A percentile compares a stretch with the other conserved stretches of the same genome.
phyloP scores from a whole-genome alignment of 2,797 vertebrate genomes.

The Leptatherina wallacei region DNA sequence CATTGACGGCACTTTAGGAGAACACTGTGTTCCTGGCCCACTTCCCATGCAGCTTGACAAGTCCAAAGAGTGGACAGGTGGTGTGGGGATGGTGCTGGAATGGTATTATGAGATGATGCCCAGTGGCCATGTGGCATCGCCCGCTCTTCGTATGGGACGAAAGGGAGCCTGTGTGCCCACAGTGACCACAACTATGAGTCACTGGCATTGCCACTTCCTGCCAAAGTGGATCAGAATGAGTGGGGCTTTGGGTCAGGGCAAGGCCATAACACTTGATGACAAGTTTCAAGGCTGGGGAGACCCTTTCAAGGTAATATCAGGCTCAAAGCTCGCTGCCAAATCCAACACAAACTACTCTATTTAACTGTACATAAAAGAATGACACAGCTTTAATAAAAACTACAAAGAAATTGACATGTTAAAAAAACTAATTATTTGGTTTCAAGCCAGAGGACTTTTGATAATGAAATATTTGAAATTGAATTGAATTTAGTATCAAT shows the following conservation, averaged over 20 bases:
- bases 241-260: constrained; percentile 62
- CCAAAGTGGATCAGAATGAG: constrained; percentile 69
- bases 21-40: constrained; percentile 77
- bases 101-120: constrained; percentile 71
- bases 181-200: constrained; percentile 73
- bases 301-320: constrained; percentile 45
- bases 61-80: constrained; percentile 82
- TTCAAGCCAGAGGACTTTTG: constrained; percentile 5
- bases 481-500: constrained; percentile 16
- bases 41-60: constrained; percentile 73
- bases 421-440: neutral
- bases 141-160: constrained; percentile 71
- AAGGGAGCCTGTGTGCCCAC: constrained; percentile 60
- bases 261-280: constrained; percentile 56
- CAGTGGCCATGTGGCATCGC: constrained; percentile 79
- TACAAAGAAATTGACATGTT: constrained; percentile 11
- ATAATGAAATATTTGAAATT: constrained; percentile 14
- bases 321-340: constrained; percentile 33
- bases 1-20: constrained; percentile 64
- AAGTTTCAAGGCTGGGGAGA: constrained; percentile 40
- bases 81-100: constrained; percentile 78
- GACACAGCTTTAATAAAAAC: constrained; percentile 33
- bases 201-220: constrained; percentile 73
- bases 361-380: constrained; percentile 30
- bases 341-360: constrained; percentile 18